Base-by-base conservation (phyloP, 2,888 invertebrate genomes). In the Dryocosmus kuriphilus region DNA sequence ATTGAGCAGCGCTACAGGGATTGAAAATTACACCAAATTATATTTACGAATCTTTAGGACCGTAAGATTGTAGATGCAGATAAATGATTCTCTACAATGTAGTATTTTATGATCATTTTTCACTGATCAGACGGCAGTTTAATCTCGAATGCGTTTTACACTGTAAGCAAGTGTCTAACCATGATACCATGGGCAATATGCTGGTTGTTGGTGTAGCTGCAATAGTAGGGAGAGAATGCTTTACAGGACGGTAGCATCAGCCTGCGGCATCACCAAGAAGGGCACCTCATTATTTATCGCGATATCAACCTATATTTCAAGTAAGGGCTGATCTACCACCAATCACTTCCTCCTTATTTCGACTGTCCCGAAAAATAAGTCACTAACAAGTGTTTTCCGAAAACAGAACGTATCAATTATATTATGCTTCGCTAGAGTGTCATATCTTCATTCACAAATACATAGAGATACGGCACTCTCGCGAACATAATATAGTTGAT, bases 221-320 rank as follows among this genome's bases (percentile, higher is more conserved):
- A 71, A 51, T 30, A 76, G 80, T 61, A 76, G 76, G 61, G 65
- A 76, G 79, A 32, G 76, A n/a, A 46, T 46, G 79, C 71, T 78
- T 77, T 73, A 78, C 79, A 88, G 85, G 83, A 88, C 90, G 84
- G 90, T 90, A 90, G 90, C 90, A 82, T 83, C 81, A 84, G 89
- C 90, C 90, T 85, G 82, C 82, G 89, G 90, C 90, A 87, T 87
- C 87, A 86, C 88, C 88, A 85, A 86, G 88, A 90, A 89, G 89
- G 87, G 86, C 87, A 89, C 87, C 89, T 90, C 88, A 88, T 90
- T 90, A 90, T 90, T 90, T 90, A 90, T 90, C 90, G 87, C 87
- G 88, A 89, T 90, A 90, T 90, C 90, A 90, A 89, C 90, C 89
- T 90, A 90, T 90, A 90, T 90, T 90, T 90, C 86, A 88, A 87